Base-by-base conservation (phyloP, 2,113 vertebrate genomes). In the Agelaius tricolor region DNA sequence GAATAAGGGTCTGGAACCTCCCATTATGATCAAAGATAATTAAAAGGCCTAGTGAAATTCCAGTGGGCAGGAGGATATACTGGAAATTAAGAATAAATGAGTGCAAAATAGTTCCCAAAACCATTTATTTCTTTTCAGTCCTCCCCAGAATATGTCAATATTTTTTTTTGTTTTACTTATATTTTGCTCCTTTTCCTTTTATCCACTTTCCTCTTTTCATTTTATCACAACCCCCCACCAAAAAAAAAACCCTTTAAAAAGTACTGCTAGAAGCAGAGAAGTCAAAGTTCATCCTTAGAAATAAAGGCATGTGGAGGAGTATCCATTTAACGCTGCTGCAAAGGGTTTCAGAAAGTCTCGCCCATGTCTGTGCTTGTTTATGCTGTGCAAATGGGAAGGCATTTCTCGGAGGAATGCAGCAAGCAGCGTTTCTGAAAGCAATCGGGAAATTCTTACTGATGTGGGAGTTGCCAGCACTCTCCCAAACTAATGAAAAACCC, bases 381-480 rank as follows among this genome's bases (percentile, higher is more conserved):
- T 7, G 11, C 95, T 63, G 88, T 54, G 49, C 78, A 61, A 90
- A 66, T 33, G 78, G 84, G 33, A 31, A 77, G 89, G 81, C 94
- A 76, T 93, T 92, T 87, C 83, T 87, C 49, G 1, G 69, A 88
- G 79, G 95, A 96, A 96, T 92, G 95, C 22, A 2, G 77, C 78
- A 51, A 59, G 58, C 90, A 65, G 91, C 55, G 0, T 67, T 96
- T 86, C 76, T 94, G 73, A 95, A 94, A 92, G 94, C 95, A 84
- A 68, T 84, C 5, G 52, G 78, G 84, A 95, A 96, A 92, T 97
- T 96, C 95, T 90, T 97, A 62, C 90, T 67, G 78, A 62, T 71
- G 86, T 84, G 89, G 96, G 93, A 96, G 96, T 86, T 24, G 15
- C 79, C 88, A 93, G 5, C 35, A 23, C 66, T 71, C 78, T 76